A percentile compares a stretch with the other conserved stretches of the same genome.
phyloP scores from a whole-genome alignment of 2,797 vertebrate species.

The Lepilemur septentrionalis region DNA sequence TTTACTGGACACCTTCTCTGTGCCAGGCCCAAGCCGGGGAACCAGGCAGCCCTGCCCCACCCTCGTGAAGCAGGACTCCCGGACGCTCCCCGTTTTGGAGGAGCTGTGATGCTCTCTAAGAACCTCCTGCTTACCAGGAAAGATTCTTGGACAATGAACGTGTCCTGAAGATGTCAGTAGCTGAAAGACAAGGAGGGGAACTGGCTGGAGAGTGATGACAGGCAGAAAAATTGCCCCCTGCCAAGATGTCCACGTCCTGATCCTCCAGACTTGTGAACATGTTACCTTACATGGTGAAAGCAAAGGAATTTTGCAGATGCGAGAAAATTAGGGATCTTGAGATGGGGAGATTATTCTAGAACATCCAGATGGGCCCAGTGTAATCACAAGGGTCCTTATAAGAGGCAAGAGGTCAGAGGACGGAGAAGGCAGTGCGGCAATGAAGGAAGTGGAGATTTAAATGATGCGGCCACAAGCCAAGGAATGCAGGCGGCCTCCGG shows the following conservation, averaged over 20 bases:
- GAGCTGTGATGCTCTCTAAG: no score
- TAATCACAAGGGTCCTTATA: no score
- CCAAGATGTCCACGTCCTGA: background rate
- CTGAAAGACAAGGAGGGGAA: no score
- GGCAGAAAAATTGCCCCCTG: background rate
- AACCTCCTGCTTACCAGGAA: no score
- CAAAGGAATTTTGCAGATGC: no score
- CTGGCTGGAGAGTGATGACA: background rate
- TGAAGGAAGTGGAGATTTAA: background rate
- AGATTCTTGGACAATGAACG: background rate
- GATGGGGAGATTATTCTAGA: background rate
- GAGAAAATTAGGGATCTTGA: background rate
- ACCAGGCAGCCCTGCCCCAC: background rate
- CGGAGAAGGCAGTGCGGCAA: background rate
- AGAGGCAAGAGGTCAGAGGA: background rate
- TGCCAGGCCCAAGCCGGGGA: background rate
- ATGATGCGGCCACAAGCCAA: background rate
- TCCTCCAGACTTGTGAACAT: background rate
- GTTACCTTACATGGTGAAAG: background rate
- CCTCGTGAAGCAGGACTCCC: background rate
- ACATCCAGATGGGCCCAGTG: no score
- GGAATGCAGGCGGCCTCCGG: background rate
- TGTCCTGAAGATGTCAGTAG: background rate
- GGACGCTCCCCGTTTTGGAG: background rate
- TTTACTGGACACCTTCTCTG: background rate